Percentiles rank a stretch among this genome's conserved stretches.
Evolutionary conservation across 2,113 vertebrate species (phyloP).

Genomic region (Nesogale talazaci): DNA sequence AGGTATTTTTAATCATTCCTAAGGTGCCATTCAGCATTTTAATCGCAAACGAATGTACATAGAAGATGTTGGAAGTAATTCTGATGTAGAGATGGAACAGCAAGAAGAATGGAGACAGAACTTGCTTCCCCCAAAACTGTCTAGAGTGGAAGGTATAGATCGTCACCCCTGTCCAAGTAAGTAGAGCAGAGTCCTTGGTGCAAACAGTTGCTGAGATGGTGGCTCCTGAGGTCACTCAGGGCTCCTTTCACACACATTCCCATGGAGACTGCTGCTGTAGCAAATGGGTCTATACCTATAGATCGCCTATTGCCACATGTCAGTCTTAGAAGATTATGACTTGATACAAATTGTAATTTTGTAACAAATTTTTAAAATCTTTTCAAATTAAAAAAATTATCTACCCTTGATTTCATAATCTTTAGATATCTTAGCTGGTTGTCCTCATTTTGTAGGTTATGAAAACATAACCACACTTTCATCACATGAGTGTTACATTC

Average conservation of each 20-base stretch:
- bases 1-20: conserved; percentile 37
- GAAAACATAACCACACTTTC: conserved; percentile 76
- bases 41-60: conserved; percentile 78
- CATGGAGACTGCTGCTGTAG: background rate
- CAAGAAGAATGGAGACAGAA: conserved; percentile 58
- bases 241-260: background rate
- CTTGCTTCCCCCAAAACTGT: conserved; percentile 81
- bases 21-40: conserved; percentile 73
- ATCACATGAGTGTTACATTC: conserved; percentile 64
- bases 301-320: no score
- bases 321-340: no score
- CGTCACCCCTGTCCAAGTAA: conserved; percentile 77
- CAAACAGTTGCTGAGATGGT: background rate
- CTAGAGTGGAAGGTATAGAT: conserved; percentile 70
- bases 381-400: no score
- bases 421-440: conserved; percentile 33
- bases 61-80: conserved; percentile 71
- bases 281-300: no score
- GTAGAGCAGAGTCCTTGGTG: conserved; percentile 41
- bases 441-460: conserved; percentile 72
- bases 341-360: no score
- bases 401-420: background rate
- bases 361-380: no score
- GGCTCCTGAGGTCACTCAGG: background rate
- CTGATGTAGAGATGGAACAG: conserved; percentile 71